Percentiles rank a stretch among this genome's conserved stretches.
phyloP scores from a whole-genome alignment of 2,113 vertebrate genomes.

The Catagonus wagneri region DNA sequence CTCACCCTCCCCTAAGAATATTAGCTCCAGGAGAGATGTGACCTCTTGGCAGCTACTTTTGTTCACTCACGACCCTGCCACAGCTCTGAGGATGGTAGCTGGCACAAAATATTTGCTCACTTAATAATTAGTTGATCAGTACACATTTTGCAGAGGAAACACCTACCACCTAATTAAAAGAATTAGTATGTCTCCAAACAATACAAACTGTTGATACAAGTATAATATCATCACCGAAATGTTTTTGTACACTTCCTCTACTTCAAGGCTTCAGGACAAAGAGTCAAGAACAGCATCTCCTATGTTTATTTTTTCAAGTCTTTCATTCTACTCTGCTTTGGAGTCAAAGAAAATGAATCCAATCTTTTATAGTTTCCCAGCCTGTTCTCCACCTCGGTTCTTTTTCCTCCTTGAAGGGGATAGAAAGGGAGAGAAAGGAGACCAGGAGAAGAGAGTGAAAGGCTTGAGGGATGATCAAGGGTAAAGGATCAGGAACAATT shows the following conservation, averaged over 20 bases:
- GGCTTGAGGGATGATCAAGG: neutral
- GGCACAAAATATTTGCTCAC: neutral
- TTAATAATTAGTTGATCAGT: slow-evolving; percentile 2
- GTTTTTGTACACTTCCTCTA: neutral
- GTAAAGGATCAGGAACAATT: neutral
- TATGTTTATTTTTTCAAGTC: neutral
- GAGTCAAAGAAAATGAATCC: neutral
- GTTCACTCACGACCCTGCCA: neutral
- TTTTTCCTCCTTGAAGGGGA: neutral
- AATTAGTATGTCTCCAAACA: slow-evolving; percentile 2
- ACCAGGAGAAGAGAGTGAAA: neutral
- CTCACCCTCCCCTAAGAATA: neutral
- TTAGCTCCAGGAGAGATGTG: neutral
- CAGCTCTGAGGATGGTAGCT: neutral
- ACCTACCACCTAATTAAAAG: neutral
- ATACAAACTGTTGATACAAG: neutral
- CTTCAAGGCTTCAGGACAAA: neutral
- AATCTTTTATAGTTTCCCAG: neutral
- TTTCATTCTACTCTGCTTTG: neutral
- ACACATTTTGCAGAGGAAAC: slow-evolving; percentile 16
- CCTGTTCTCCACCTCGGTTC: neutral
- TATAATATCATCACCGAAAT: neutral
- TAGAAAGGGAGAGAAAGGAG: neutral
- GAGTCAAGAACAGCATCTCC: neutral
- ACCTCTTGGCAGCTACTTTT: neutral